Evolutionary conservation across 92 coral and sea anemone genomes (phyloP), one percentile per base, ranked within the genome.

Genomic region (Pocillopora grandis): DNA sequence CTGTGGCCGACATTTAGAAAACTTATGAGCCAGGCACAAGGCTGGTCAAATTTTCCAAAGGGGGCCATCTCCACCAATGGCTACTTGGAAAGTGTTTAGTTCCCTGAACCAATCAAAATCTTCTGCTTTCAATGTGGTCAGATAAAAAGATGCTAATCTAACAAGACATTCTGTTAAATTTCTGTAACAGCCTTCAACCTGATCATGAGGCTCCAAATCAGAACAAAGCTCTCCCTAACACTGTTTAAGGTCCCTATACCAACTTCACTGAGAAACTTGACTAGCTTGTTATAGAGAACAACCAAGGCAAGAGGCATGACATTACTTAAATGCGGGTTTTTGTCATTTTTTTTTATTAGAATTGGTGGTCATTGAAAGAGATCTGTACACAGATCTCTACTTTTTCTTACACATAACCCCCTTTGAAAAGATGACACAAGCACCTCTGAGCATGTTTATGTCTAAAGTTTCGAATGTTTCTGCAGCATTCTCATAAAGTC

Each of bases 1-100:
- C 88, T 84, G 79, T 91, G 88, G 35, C 92, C 92, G 58, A 90
- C 85, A 80, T 93, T 93, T 55, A 93, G 89, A 79, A 93, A 91
- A 69, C 93, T 91, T n/a, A 90, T 91, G 65, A 93, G 89, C 89
- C 88, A 88, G 23, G 89, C 1, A 27, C 31, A 27, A 27, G 31
- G 31, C 31, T 27, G 31, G 31, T 27, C 31, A 27, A 27, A 27
- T 27, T 27, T 27, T 27, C 31, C 31, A 71, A 36, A 88, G 92
- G 84, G 92, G 90, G 55, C 93, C 89, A 33, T 89, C 90, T 72
- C 93, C 93, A n/a, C 90, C 92, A 36, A 90, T n/a, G 33, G 61
- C 90, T 73, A 85, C 88, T 79, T 86, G 78, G 85, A 93, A 91
- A 75, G 78, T 84, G 89, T 91, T 90, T 27, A 27, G 31, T 27